Percentiles rank a stretch among this genome's conserved stretches.
phyloP scores from a whole-genome alignment of 2,888 invertebrate genomes.

The Pollenia griseotomentosa region DNA sequence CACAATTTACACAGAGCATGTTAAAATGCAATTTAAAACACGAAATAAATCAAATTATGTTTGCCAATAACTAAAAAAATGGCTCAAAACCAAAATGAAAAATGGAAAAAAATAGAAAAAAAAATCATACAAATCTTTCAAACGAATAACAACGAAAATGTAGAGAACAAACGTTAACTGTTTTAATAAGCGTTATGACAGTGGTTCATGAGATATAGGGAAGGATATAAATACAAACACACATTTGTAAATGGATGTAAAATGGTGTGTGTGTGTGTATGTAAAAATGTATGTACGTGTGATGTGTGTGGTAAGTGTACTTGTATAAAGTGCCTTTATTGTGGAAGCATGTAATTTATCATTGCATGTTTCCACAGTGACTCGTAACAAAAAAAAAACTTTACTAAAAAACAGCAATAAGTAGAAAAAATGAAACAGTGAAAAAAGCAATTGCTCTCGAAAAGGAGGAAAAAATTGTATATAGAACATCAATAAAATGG shows the following conservation, averaged over 20 bases:
- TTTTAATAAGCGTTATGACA: slow-evolving; percentile 46
- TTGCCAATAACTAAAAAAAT: slow-evolving; percentile 8
- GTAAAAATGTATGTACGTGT: neutral
- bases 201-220: slow-evolving; percentile 4
- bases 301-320: slow-evolving; percentile 28
- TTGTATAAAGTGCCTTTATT: slow-evolving; percentile 47
- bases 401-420: slow-evolving; percentile 27
- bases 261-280: neutral
- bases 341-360: slow-evolving; percentile 61
- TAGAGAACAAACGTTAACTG: slow-evolving; percentile 35
- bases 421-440: neutral
- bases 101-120: neutral
- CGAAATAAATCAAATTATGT: slow-evolving; percentile 50
- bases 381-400: slow-evolving; percentile 39
- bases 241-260: neutral
- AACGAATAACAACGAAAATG: neutral
- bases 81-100: neutral
- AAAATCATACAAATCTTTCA: neutral
- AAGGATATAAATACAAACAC: neutral
- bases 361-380: slow-evolving; percentile 61
- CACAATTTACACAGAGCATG: slow-evolving; percentile 18
- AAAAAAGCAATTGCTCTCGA: slow-evolving; percentile 30
- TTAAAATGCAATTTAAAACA: slow-evolving; percentile 19
- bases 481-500: slow-evolving; percentile 60
- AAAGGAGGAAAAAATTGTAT: neutral